Evolutionary conservation across 2,888 invertebrate genomes (phyloP).

Genomic region (Volucella inanis): DNA sequence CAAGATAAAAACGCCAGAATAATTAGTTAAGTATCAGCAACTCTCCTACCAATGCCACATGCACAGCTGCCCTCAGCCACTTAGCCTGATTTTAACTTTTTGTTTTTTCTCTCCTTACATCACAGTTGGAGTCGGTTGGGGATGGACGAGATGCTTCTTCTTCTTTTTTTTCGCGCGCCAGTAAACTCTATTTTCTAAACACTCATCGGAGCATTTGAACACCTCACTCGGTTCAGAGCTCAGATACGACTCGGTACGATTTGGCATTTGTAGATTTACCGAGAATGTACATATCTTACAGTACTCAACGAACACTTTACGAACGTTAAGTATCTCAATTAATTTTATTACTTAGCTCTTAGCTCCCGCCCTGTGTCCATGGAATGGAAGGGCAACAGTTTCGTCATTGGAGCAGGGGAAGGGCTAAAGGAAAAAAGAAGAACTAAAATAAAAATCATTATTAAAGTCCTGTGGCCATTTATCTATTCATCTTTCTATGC

Average conservation of each 20-base stretch:
- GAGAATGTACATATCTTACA: slow-evolving; percentile 64
- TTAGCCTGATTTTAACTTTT: slow-evolving; percentile 55
- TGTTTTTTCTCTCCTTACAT: not conserved
- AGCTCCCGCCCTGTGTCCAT: slow-evolving; percentile 43
- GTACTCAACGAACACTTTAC: slow-evolving; percentile 74
- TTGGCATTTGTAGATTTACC: slow-evolving; percentile 41
- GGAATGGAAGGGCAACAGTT: too few species aligned
- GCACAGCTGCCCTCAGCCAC: slow-evolving; percentile 60
- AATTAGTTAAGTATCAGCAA: slow-evolving; percentile 50
- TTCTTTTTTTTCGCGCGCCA: slow-evolving; percentile 14
- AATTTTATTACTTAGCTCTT: slow-evolving; percentile 74
- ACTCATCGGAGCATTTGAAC: slow-evolving; percentile 48
- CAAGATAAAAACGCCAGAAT: slow-evolving; percentile 23
- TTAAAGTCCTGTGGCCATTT: slow-evolving; percentile 74
- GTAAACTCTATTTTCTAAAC: slow-evolving; percentile 23
- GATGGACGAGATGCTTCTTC: not conserved
- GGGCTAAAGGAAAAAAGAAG: not conserved
- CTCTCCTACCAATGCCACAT: slow-evolving; percentile 45
- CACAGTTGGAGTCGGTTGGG: not conserved
- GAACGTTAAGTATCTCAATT: slow-evolving; percentile 74
- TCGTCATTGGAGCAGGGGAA: not conserved
- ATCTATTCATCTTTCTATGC: slow-evolving; percentile 64
- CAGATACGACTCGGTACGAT: too few species aligned
- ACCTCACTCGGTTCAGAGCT: slow-evolving; percentile 22
- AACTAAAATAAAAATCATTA: slow-evolving; percentile 61